These are phyloP conservation scores for Cossypha niveicapilla DNA, from an alignment of 2,797 vertebrate genomes.

Conservation along the genomic window DNA sequence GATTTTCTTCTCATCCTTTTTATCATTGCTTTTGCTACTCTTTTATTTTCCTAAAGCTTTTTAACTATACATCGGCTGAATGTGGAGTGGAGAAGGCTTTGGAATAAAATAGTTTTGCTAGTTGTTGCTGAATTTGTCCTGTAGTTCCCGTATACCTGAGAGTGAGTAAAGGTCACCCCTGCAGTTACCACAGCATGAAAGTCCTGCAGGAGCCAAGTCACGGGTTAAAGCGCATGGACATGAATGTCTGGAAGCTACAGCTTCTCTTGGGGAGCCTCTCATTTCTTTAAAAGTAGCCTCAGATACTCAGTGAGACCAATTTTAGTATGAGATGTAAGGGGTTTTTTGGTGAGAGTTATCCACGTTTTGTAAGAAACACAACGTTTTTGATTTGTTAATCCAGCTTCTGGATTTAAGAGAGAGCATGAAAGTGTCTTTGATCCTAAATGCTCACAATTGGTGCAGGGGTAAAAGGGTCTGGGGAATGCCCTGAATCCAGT, in stretches of 20 bases:
- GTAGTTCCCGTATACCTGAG: background rate
- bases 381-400: background rate
- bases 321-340: background rate
- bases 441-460: background rate
- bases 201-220: constrained; percentile 4
- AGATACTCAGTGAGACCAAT: rapidly evolving
- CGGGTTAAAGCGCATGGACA: background rate
- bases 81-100: background rate
- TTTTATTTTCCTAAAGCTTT: background rate
- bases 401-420: background rate
- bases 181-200: background rate
- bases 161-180: constrained; percentile 41
- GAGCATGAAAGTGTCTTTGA: background rate
- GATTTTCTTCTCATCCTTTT: background rate
- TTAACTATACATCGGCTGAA: rapidly evolving
- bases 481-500: background rate
- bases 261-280: background rate
- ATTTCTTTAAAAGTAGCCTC: background rate
- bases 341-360: background rate
- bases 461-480: background rate
- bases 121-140: background rate
- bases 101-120: background rate
- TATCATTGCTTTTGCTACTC: background rate
- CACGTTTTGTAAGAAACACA: background rate
- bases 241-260: background rate